These are phyloP conservation scores for Zaprionus ornatus DNA, from an alignment of 1,140 invertebrate species.

Conservation along the genomic window DNA sequence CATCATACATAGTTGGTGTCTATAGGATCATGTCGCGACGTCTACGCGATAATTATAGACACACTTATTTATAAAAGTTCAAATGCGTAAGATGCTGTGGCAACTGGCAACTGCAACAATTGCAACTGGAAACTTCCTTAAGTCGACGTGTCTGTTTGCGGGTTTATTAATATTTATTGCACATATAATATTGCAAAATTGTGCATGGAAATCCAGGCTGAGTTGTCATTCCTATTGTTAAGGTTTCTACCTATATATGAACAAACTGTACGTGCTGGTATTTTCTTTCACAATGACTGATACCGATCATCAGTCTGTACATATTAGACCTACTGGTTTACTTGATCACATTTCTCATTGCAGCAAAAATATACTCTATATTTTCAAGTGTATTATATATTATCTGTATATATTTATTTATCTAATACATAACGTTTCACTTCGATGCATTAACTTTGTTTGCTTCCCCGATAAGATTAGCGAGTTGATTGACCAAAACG, in stretches of 20 bases:
- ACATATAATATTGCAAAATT: constrained; percentile 10
- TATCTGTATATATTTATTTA: too few relatives aligned
- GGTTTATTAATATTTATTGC: neutral
- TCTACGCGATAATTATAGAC: constrained; percentile 69
- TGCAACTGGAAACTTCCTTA: constrained; percentile 1
- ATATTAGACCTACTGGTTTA: neutral
- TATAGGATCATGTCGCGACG: constrained; percentile 55
- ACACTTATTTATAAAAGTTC: constrained; percentile 65
- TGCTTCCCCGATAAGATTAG: too few relatives aligned
- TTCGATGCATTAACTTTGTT: too few relatives aligned
- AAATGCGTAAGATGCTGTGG: constrained; percentile 32
- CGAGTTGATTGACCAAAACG: neutral
- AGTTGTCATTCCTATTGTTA: constrained; percentile 6
- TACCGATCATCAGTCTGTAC: neutral
- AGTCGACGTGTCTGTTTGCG: neutral
- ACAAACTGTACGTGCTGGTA: constrained; percentile 27
- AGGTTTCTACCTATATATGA: neutral
- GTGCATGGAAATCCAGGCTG: neutral
- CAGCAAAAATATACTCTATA: neutral
- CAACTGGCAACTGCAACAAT: constrained; percentile 10
- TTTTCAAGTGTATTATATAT: too few relatives aligned
- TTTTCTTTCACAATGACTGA: constrained; percentile 23
- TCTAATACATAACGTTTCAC: too few relatives aligned
- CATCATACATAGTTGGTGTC: constrained; percentile 18
- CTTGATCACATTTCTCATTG: neutral